phyloP scores from a whole-genome alignment of 2,797 vertebrate genomes.

The Octomys mimax region DNA sequence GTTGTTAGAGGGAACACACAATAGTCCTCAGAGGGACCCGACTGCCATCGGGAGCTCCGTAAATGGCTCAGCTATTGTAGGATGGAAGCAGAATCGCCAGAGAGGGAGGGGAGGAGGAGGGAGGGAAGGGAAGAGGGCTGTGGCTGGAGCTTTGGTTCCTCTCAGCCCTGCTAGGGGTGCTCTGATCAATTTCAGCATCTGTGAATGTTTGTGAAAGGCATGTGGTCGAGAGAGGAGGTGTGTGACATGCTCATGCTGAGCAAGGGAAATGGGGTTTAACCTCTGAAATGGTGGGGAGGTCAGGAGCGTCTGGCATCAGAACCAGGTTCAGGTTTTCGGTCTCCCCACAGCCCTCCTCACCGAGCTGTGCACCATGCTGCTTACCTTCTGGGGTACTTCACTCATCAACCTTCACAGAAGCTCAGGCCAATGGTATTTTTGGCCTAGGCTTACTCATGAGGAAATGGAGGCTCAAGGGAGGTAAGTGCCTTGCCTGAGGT shows the following conservation, averaged over 20 bases:
- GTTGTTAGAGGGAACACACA: constrained; percentile 42
- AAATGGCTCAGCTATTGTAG: accelerated
- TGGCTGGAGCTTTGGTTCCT: background rate
- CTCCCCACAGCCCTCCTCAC: background rate
- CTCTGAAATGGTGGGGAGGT: background rate
- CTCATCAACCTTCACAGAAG: background rate
- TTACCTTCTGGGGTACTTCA: accelerated
- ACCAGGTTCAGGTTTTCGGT: accelerated
- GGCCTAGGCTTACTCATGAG: background rate
- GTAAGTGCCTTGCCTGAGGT: background rate
- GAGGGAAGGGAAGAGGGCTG: background rate
- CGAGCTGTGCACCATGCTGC: accelerated
- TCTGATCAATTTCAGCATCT: background rate
- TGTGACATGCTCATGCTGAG: background rate
- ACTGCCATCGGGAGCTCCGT: background rate
- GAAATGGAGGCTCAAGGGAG: background rate
- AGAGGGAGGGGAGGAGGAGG: background rate
- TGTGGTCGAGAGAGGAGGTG: accelerated
- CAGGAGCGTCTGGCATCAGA: background rate
- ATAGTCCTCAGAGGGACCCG: background rate
- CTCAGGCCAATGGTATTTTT: background rate
- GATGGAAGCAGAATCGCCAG: background rate
- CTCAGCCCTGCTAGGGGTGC: background rate
- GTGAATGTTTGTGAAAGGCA: background rate
- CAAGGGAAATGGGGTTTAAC: background rate